A percentile compares a stretch with the other conserved stretches of the same genome.
These are phyloP conservation scores for Agrochola macilenta DNA, from an alignment of 2,888 invertebrate genomes.

Conservation along the genomic window DNA sequence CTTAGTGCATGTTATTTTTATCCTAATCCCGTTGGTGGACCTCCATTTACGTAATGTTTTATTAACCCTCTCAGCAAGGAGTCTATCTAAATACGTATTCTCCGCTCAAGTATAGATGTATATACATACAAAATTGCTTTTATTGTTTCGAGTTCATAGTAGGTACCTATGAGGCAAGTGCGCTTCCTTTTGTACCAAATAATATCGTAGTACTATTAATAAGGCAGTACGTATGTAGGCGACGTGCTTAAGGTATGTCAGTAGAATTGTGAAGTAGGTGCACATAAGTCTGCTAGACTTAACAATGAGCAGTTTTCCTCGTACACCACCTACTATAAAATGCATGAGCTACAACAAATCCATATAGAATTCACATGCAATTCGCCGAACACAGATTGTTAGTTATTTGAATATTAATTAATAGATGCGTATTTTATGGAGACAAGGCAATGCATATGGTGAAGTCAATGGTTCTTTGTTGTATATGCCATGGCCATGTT, in stretches of 20 bases:
- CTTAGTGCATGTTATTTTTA: constrained; percentile 37
- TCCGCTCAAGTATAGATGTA: constrained; percentile 24
- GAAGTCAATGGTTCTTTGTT: constrained; percentile 79
- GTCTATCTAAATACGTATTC: constrained; percentile 24
- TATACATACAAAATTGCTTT: constrained; percentile 25
- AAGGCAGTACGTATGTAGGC: constrained; percentile 61
- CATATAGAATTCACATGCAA: constrained; percentile 84
- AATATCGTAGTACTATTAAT: constrained; percentile 60
- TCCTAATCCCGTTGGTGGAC: constrained; percentile 5
- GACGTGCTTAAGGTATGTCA: constrained; percentile 58
- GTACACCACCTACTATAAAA: constrained; percentile 76
- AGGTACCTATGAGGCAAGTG: constrained; percentile 43
- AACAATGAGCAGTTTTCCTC: constrained; percentile 81
- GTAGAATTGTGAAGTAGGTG: constrained; percentile 58
- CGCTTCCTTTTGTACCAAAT: constrained; percentile 62
- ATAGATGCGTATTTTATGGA: constrained; percentile 69
- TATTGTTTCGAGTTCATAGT: constrained; percentile 51
- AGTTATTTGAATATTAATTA: constrained; percentile 83
- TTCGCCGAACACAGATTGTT: constrained; percentile 81
- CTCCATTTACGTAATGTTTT: constrained; percentile 30
- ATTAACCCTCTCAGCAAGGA: constrained; percentile 27
- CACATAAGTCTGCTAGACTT: constrained; percentile 59
- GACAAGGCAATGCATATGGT: constrained; percentile 73
- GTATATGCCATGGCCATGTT: constrained; percentile 70
- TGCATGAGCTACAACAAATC: constrained; percentile 81